These are phyloP conservation scores for Clarias fuscus DNA, from an alignment of 2,797 vertebrate genomes.

Conservation along the genomic window DNA sequence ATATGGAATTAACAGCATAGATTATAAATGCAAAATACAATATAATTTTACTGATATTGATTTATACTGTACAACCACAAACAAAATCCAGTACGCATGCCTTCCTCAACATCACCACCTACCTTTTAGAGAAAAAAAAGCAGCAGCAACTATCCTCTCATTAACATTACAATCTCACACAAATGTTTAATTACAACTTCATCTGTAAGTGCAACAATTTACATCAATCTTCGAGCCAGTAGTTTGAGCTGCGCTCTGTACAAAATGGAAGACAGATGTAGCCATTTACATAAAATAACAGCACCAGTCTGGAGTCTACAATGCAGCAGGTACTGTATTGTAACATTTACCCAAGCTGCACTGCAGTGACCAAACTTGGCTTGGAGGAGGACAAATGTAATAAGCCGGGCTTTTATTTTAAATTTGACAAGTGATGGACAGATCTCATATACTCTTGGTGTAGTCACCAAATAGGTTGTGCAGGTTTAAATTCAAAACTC, in stretches of 20 bases:
- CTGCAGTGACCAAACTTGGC: neutral
- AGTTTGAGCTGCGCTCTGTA: constrained; percentile 24
- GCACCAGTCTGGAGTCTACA: constrained; percentile 23
- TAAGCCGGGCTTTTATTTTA: neutral
- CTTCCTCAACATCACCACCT: neutral
- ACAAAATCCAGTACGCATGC: neutral
- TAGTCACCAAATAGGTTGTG: constrained; percentile 11
- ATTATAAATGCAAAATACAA: neutral
- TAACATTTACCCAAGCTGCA: constrained; percentile 10
- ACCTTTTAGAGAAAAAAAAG: neutral
- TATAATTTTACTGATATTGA: neutral
- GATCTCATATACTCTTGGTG: constrained; percentile 26
- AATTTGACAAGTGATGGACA: constrained; percentile 20
- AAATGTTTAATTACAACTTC: constrained; percentile 22
- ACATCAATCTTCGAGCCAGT: constrained; percentile 33
- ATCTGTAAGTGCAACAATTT: constrained; percentile 49
- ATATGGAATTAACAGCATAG: neutral
- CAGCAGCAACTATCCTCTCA: neutral
- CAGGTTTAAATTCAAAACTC: constrained; percentile 17
- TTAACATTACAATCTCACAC: neutral
- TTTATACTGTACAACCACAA: neutral
- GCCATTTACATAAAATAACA: constrained; percentile 16
- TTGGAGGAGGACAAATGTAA: neutral
- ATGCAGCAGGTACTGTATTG: neutral
- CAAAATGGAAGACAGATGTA: constrained; percentile 4